Evolutionary conservation across 2,113 vertebrate species (phyloP), one percentile per base, ranked within the genome.

Genomic region (Macrotis lagotis): DNA sequence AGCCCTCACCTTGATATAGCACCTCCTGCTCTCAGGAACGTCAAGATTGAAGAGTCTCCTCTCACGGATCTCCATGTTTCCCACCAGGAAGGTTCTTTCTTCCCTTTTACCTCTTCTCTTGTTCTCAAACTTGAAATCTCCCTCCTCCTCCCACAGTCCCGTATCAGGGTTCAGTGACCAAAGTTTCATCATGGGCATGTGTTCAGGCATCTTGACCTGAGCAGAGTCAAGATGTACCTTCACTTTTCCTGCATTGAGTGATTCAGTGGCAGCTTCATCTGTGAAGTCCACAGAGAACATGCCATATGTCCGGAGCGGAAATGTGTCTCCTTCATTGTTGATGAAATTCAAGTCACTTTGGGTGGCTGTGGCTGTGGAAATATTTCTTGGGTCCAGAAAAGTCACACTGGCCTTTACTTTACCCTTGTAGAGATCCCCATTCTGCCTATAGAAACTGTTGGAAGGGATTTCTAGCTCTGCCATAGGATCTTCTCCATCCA

Each of bases 241-340:
- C 74, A 99, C 99, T 8, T 99, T 98, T 44, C 99, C 99, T 14
- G 98, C 99, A 1, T 99, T 99, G 59, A 99, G 99, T 1, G 99
- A 97, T 95, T 99, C 99, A 0, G 98, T 99, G 59, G 98, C 98
- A 92, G 97, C 98, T 94, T 99, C 99, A 0, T 99, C 98, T 0
- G 98, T 99, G 96, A 99, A 99, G 96, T 99, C 99, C 94, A 99
- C 98, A 0, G 99, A 99, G 97, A 99, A 99, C 99, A 99, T 99
- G 90, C 99, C 99, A 0, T 99, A 99, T 0, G 99, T 99, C 95
- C 99, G 99, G 94, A 99, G 98, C 0, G 99, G 99, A 47, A 99
- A 97, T 14, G 99, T 98, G 0, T 99, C 99, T 0, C 99, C 99
- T 96, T 99, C 99, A 0, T 99, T 98, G 0, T 98, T 99, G 12